Conservation (phyloP, 2,888 invertebrate genomes). For the Cecidostiba fungosa region DNA sequence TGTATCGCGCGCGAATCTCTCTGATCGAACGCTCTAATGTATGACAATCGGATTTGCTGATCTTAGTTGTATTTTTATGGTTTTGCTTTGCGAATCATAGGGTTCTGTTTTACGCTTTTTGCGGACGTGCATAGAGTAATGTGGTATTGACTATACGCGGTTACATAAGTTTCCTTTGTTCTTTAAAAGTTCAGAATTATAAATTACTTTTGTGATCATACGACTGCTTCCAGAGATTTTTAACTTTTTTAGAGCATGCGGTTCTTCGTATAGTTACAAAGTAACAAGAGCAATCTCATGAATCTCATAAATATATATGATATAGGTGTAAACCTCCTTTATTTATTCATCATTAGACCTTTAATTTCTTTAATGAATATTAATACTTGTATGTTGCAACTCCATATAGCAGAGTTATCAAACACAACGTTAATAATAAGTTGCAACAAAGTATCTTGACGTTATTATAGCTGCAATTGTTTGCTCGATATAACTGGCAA, state of each 20-base stretch:
- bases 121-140: not conserved
- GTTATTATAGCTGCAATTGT: not conserved
- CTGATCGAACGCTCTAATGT: conserved; percentile 27
- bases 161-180: conserved; percentile 7
- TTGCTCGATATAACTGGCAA: too few relatives aligned
- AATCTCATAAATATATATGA: conserved; percentile 21
- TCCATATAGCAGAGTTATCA: not conserved
- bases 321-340: not conserved
- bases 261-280: conserved; percentile 15
- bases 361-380: conserved; percentile 46
- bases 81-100: not conserved
- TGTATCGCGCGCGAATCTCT: conserved; percentile 17
- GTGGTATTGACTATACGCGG: not conserved
- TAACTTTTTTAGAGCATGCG: conserved; percentile 30
- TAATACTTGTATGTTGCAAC: conserved; percentile 37
- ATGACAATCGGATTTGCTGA: conserved; percentile 30
- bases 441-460: not conserved
- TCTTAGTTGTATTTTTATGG: conserved; percentile 27
- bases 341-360: conserved; percentile 48
- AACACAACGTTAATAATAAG: conserved; percentile 19
- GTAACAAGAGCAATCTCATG: conserved; percentile 6
- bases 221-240: not conserved
- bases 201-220: not conserved
- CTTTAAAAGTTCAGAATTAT: not conserved
- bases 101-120: not conserved